Base-by-base conservation (phyloP, 2,113 vertebrate species). In the Nipponia nippon region DNA sequence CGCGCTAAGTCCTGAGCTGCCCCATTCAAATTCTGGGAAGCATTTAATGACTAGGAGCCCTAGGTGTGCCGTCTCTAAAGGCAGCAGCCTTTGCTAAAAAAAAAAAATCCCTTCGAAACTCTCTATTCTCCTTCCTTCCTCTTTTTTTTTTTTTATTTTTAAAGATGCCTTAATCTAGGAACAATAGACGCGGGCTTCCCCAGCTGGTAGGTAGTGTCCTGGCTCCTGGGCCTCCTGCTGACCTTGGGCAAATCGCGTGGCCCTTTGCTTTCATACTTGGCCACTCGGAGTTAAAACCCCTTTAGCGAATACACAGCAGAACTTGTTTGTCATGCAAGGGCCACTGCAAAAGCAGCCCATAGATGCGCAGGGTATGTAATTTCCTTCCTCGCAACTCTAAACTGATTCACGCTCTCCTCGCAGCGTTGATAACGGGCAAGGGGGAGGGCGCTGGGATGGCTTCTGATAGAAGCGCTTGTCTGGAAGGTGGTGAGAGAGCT, bases 1-100 rank as follows among this genome's bases (percentile, higher is more conserved):
- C 55, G 23, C 55, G 1, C 23, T 9, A 20, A 47, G 23, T 40
- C 66, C 59, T 50, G 40, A 66, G 29, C 52, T 66, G n/a, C 56
- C 29, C 17, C 13, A 1, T 18, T 32, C 27, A 23, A 7, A 38
- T 55, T 36, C 20, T 14, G 42, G 78, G 66, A 25, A 38, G 6
- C 3, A 0, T 7, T 13, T 52, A 14, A 13, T 1, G 11, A 7
- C 50, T 16, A 4, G 7, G 3, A 32, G 14, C 17, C n/a, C 47
- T 26, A 10, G 23, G 32, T 7, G 3, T 16, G 18, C 61, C n/a
- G 5, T 26, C 49, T 53, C 52, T 10, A 38, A 36, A 32, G 5
- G 27, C 50, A 56, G 61, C 38, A 36, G 16, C 65, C 46, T 27
- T 19, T 38, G 52, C 53, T 62, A 21, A 38, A 32, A 69, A 71